Percentiles rank a stretch among this genome's conserved stretches.
phyloP scores from a whole-genome alignment of 1,140 invertebrate genomes.

The Ladona fulva region DNA sequence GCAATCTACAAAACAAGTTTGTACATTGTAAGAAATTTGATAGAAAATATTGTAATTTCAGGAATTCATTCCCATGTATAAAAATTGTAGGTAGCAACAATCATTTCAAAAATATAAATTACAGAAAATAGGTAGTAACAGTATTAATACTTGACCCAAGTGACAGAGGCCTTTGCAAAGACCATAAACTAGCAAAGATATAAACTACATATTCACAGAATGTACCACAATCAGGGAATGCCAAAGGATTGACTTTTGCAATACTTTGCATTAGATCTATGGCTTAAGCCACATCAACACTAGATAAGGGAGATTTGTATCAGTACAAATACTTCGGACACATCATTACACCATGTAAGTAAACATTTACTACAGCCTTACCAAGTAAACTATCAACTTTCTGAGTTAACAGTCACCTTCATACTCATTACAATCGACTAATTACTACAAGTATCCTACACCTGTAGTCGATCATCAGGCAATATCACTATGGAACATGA shows the following conservation, averaged over 20 bases:
- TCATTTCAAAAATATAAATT: background rate
- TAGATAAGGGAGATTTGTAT: background rate
- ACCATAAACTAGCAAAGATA: background rate
- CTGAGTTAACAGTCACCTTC: background rate
- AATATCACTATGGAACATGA: background rate
- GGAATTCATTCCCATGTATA: background rate
- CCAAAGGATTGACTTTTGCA: background rate
- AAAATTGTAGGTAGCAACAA: background rate
- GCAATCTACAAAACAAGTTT: background rate
- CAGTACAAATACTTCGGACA: background rate
- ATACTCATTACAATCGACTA: background rate
- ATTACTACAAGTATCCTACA: background rate
- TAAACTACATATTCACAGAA: background rate
- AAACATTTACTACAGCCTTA: background rate
- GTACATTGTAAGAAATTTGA: background rate
- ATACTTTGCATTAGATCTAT: background rate
- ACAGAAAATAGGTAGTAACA: background rate
- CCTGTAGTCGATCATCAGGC: background rate
- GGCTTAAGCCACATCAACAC: background rate
- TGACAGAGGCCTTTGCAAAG: background rate
- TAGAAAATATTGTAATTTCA: background rate
- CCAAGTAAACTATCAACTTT: background rate
- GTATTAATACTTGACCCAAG: background rate
- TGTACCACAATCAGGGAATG: background rate
- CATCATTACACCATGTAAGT: background rate